Conservation (phyloP, 2,113 vertebrate genomes). For the Thinocorus orbignyianus region DNA sequence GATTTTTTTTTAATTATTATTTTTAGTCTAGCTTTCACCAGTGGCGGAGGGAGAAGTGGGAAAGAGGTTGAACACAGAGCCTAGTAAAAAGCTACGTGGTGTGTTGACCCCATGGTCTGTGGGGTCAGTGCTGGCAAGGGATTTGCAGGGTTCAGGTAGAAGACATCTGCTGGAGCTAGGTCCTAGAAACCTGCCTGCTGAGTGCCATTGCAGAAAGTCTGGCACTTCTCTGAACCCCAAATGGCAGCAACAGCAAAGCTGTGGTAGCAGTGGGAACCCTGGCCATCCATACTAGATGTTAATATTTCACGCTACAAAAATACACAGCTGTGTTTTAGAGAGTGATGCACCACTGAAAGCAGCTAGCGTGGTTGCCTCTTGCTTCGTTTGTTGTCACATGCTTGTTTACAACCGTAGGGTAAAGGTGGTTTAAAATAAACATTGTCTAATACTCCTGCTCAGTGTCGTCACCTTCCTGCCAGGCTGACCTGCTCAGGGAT, state of each 20-base stretch:
- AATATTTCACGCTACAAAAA: not conserved
- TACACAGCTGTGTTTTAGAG: not conserved
- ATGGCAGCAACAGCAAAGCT: not conserved
- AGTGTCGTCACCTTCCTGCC: not conserved
- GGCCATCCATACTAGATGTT: not conserved
- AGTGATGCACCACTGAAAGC: not conserved
- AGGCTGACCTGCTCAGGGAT: not conserved
- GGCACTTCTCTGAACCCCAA: not conserved
- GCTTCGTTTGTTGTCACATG: conserved; percentile 29
- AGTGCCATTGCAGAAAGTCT: not conserved
- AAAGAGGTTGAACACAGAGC: not conserved
- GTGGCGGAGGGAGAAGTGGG: not conserved
- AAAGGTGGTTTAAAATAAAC: conserved; percentile 39
- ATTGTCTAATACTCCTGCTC: not conserved
- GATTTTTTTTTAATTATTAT: not conserved
- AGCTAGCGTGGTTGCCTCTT: not conserved
- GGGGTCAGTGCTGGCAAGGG: not conserved
- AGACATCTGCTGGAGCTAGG: not conserved
- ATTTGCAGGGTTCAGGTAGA: not conserved
- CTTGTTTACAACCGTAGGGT: conserved; percentile 22
- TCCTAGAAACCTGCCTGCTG: not conserved
- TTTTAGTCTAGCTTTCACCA: not conserved
- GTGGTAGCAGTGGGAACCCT: not conserved
- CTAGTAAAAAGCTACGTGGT: not conserved
- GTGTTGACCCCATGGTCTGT: not conserved